Evolutionary conservation across 2,797 vertebrate genomes (phyloP).

Genomic region (Myripristis murdjan): DNA sequence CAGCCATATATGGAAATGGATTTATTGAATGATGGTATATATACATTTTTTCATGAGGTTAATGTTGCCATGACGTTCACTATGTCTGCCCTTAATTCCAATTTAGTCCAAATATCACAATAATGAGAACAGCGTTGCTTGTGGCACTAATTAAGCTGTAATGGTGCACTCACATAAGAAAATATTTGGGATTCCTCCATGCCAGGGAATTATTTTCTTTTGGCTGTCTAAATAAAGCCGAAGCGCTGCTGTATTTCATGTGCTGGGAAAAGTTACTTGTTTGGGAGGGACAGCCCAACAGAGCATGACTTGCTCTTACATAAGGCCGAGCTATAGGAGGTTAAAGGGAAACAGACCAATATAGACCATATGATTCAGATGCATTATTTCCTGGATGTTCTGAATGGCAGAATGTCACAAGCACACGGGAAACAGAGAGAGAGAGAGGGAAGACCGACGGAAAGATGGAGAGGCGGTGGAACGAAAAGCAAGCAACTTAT

Average conservation of each 20-base stretch:
- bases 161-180: neutral
- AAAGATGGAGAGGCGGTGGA: conserved; percentile 14
- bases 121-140: too few species aligned
- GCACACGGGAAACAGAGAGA: neutral
- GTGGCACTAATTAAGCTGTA: too few species aligned
- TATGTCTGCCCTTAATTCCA: too few species aligned
- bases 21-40: conserved; percentile 26
- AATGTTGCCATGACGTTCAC: too few species aligned
- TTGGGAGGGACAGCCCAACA: conserved; percentile 15
- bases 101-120: too few species aligned
- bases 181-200: neutral
- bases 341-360: conserved; percentile 10
- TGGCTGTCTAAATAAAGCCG: neutral
- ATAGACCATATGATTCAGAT: conserved; percentile 14
- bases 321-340: conserved; percentile 20
- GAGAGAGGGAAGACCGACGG: neutral
- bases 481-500: conserved; percentile 31
- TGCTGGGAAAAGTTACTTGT: conserved; percentile 11
- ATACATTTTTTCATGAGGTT: too few species aligned
- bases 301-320: conserved; percentile 26
- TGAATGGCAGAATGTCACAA: conserved; percentile 13
- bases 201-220: neutral
- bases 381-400: conserved; percentile 19
- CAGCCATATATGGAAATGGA: conserved; percentile 6
- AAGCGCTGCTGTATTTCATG: neutral